Percentiles rank a stretch among this genome's conserved stretches.
phyloP scores from a whole-genome alignment of 2,113 vertebrate genomes.

The Craseonycteris thonglongyai region DNA sequence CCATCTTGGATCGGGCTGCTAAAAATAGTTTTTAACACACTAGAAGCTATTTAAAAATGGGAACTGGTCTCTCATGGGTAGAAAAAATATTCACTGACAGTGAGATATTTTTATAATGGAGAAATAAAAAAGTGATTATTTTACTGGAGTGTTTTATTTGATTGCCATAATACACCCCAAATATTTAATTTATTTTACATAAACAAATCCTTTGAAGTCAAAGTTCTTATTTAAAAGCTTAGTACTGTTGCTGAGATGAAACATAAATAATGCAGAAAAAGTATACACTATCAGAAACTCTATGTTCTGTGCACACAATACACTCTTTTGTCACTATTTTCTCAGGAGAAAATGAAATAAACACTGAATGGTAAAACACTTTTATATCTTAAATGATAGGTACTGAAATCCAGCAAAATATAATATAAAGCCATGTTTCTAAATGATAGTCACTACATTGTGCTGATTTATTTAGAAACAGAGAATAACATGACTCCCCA shows the following conservation, averaged over 20 bases:
- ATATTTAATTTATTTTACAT: conserved; percentile 43
- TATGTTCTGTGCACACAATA: background rate
- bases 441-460: background rate
- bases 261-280: conserved; percentile 13
- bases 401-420: background rate
- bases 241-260: background rate
- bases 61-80: background rate
- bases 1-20: too few relatives aligned
- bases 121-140: conserved; percentile 39
- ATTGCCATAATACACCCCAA: background rate
- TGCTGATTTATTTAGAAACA: background rate
- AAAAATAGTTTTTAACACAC: conserved; percentile 18
- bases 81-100: conserved; percentile 29
- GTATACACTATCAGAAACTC: background rate
- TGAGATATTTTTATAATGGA: conserved; percentile 50
- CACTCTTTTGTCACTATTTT: background rate
- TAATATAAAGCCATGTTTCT: background rate
- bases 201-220: conserved; percentile 23
- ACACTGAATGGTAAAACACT: background rate
- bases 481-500: background rate
- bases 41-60: background rate
- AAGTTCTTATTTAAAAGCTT: background rate
- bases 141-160: conserved; percentile 34
- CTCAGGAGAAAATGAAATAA: background rate
- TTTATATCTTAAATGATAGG: background rate